Base-by-base conservation (phyloP, 2,888 invertebrate genomes). In the Polyommatus iphigenia region DNA sequence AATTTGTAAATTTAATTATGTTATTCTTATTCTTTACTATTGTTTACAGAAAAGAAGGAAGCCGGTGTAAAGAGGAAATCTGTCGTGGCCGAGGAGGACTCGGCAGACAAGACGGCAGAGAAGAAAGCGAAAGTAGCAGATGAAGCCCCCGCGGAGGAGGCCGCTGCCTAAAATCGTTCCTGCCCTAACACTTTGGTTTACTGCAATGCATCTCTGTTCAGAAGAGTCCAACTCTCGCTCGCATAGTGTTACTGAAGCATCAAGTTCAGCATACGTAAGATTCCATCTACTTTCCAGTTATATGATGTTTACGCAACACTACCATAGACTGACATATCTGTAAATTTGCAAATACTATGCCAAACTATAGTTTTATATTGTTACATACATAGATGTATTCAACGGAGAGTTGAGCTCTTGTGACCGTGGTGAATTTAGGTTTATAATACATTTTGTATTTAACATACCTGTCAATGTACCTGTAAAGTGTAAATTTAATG, bases 41-140 rank as follows among this genome's bases (percentile, higher is more conserved):
- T 67, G 29, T 75, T 92, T 91, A 83, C 91, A 92, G 93, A 93
- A 85, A 91, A 90, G 86, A 92, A 91, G 85, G 94, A 93, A 79
- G 90, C 94, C 78, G 95, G 95, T 82, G 95, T 95, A 87, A 96
- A 96, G 91, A 96, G 96, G 95, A 96, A 96, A 95, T 96, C 96
- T 78, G 94, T 94, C 29, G 93, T 95, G 15, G 94, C 91, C 4
- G 93, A 94, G 81, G 92, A 94, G 77, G 95, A 95, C 76, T 91
- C 91, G 13, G 87, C 92, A 29, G 96, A 96, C 81, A 96, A 95
- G 82, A 95, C 94, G 75, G 95, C 96, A 79, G 96, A 96, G 86
- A 97, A 97, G 90, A 97, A 97, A 85, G 95, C 96, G 81, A 97
- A 96, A 91, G 92, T 96, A 78, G 95, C 95, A 18, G 96, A 96